Conservation (phyloP, 2,113 vertebrate genomes). For the Ceyx melanurus region DNA sequence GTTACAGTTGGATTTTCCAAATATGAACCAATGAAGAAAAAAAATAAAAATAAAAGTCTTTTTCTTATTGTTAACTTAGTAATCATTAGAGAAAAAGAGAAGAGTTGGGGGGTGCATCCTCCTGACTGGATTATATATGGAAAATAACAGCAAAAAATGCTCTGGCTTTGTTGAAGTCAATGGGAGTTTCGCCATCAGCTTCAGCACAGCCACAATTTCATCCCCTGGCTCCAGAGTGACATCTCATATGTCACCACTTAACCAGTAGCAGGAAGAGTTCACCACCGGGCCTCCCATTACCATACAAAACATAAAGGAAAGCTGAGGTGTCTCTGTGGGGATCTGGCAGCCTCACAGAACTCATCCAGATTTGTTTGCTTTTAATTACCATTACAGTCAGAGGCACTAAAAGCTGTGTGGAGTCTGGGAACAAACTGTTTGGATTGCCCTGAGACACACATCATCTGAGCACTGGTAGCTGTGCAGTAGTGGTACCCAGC, state of each 20-base stretch:
- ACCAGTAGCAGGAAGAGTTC: slow-evolving; percentile 19
- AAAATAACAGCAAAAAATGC: slow-evolving; percentile 10
- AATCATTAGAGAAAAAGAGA: background rate
- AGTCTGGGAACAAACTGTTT: slow-evolving; percentile 49
- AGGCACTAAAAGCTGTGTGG: slow-evolving; percentile 2
- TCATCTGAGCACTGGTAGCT: background rate
- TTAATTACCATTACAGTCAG: slow-evolving; percentile 46
- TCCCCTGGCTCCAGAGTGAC: background rate
- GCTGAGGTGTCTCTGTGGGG: slow-evolving; percentile 29
- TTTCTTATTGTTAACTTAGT: slow-evolving; percentile 30
- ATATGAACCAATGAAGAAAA: background rate
- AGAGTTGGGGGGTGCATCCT: background rate
- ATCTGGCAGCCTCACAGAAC: slow-evolving; percentile 3
- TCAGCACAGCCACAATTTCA: background rate
- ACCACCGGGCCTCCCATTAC: background rate
- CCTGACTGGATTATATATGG: background rate
- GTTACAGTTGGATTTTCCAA: slow-evolving; percentile 50
- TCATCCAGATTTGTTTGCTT: slow-evolving; percentile 56
- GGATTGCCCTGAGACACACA: slow-evolving; percentile 13
- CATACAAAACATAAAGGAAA: slow-evolving; percentile 23
- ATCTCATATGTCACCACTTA: slow-evolving; percentile 1
- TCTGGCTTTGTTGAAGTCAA: background rate
- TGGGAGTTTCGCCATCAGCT: background rate
- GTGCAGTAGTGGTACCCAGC: rapidly evolving
- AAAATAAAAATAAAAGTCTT: background rate